Conservation (phyloP, 1,140 invertebrate species). For the Dryas iulia region DNA sequence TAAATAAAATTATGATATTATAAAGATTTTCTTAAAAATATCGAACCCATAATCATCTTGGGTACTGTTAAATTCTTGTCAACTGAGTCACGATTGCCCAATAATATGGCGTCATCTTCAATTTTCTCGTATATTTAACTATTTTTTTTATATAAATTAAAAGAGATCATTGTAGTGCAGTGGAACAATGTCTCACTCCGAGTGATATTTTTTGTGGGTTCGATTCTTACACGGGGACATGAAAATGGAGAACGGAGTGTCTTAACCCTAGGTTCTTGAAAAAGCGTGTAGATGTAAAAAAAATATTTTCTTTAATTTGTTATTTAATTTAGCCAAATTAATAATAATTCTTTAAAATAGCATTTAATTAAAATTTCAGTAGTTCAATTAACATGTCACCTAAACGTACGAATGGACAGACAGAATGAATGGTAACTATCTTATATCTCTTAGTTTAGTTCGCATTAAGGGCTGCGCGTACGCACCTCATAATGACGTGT, state of each 20-base stretch:
- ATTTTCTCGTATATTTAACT: too few species aligned
- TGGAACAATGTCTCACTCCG: not conserved
- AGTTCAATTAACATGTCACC: not conserved
- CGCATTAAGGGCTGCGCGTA: not conserved
- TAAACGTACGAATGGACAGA: too few species aligned
- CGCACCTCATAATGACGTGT: constrained; percentile 5
- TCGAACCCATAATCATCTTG: too few species aligned
- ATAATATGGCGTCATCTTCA: too few species aligned
- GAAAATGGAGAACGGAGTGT: not conserved
- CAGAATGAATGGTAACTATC: not conserved
- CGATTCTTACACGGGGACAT: not conserved
- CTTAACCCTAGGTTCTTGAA: not conserved
- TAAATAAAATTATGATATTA: too few species aligned
- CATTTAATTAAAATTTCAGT: not conserved
- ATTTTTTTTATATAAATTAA: too few species aligned
- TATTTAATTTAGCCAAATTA: too few species aligned
- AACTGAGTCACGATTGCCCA: too few species aligned
- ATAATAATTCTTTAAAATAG: not conserved
- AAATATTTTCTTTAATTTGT: too few species aligned
- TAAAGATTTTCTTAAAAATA: too few species aligned
- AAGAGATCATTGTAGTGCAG: not conserved
- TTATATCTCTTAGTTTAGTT: not conserved
- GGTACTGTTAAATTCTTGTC: too few species aligned
- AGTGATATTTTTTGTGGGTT: not conserved
- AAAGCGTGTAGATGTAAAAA: not conserved